A percentile compares a stretch with the other conserved stretches of the same genome.
Evolutionary conservation across 2,888 invertebrate genomes (phyloP).

Genomic region (Ectemnius continuus): DNA sequence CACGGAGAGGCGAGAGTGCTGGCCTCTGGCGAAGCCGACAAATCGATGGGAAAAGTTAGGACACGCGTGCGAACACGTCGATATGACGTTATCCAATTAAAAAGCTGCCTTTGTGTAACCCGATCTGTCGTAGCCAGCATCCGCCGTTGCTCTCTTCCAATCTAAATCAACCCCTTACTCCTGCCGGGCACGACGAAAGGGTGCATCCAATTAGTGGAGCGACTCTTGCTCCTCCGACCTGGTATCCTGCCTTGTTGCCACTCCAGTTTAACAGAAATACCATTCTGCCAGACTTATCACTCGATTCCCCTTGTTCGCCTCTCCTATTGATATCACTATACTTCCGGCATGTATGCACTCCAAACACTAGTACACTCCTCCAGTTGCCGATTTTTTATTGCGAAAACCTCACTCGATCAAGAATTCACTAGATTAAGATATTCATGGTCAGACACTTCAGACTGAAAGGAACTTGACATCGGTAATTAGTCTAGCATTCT

Average conservation of each 20-base stretch:
- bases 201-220: conserved; percentile 66
- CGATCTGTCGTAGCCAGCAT: conserved; percentile 63
- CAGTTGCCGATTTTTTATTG: too few relatives aligned
- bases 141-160: conserved; percentile 47
- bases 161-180: conserved; percentile 55
- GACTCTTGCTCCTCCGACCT: conserved; percentile 33
- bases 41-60: conserved; percentile 69
- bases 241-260: conserved; percentile 1
- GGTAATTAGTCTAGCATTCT: too few relatives aligned
- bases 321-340: too few relatives aligned
- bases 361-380: too few relatives aligned
- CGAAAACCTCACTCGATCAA: too few relatives aligned
- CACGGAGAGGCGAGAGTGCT: conserved; percentile 17
- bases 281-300: background rate
- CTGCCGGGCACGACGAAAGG: conserved; percentile 45
- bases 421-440: too few relatives aligned
- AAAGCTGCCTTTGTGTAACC: conserved; percentile 71
- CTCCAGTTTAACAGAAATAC: too few relatives aligned
- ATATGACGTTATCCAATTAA: conserved; percentile 76
- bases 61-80: conserved; percentile 69
- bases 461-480: too few relatives aligned
- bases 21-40: conserved; percentile 42
- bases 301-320: background rate
- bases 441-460: too few relatives aligned
- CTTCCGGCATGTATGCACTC: too few relatives aligned